Evolutionary conservation across 2,888 invertebrate species (phyloP).

Genomic region (Aethes cnicana): DNA sequence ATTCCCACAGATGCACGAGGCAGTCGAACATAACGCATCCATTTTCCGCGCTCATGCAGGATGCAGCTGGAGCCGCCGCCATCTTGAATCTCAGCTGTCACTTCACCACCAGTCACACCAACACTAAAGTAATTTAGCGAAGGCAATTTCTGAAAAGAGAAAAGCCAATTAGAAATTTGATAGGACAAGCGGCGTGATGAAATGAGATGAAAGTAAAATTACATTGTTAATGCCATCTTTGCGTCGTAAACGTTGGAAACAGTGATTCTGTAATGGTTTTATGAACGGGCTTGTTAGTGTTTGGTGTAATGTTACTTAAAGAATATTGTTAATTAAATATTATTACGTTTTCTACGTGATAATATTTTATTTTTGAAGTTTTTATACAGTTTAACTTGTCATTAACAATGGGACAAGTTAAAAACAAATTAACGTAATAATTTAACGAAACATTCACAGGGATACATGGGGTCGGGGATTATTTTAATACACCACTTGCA

Average conservation of each 20-base stretch:
- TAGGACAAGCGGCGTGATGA: conserved; percentile 38
- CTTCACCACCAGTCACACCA: conserved; percentile 35
- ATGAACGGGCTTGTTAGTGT: background rate
- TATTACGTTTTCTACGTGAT: too few species aligned
- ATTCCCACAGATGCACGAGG: conserved; percentile 75
- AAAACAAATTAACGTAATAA: too few species aligned
- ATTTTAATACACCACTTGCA: too few species aligned
- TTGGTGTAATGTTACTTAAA: too few species aligned
- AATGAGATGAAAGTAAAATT: conserved; percentile 61
- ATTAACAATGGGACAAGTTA: too few species aligned
- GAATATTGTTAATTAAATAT: too few species aligned
- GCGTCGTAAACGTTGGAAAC: background rate
- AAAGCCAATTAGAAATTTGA: conserved; percentile 59
- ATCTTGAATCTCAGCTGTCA: conserved; percentile 54
- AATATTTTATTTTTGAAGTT: too few species aligned
- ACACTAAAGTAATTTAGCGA: conserved; percentile 46
- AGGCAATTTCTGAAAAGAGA: conserved; percentile 64
- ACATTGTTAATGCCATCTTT: conserved; percentile 34
- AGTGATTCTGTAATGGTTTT: background rate
- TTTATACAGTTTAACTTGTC: too few species aligned
- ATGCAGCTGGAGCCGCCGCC: conserved; percentile 64
- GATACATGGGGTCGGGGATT: too few species aligned
- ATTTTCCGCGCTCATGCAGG: conserved; percentile 71
- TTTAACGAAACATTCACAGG: too few species aligned
- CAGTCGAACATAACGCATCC: conserved; percentile 79